Base-by-base conservation (phyloP, 1,140 invertebrate species). In the Drosophila ambigua region DNA sequence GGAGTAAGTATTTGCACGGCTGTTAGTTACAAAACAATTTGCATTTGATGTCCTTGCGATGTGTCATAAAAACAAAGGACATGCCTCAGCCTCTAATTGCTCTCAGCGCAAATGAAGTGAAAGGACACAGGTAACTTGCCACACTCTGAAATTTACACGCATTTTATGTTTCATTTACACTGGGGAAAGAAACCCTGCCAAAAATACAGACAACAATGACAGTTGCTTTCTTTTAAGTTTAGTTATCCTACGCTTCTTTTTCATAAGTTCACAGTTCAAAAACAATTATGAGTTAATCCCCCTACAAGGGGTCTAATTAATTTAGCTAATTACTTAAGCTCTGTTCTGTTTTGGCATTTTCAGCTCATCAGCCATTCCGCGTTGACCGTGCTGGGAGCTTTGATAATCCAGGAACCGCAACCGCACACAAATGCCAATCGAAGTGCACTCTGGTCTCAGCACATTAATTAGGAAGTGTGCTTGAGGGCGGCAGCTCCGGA, bases 391-490 rank as follows among this genome's bases (percentile, higher is more conserved):
- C 35, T 48, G 31, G 28, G 15, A 71, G 39, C 15, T 39, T 48
- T 48, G 41, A 24, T 7, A 9, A 4, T 2, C 35, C 16, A 41
- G 13, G 8, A 11, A 1, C 2, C 26, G 2, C 35, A 44, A 26
- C 52, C 35, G n/a, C 50, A 67, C 26, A 20, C 23, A 48, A 52
- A 23, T 48, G 41, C 6, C 16, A 71, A 54, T 66, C 20, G 51
- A 75, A 61, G 55, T 71, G 57, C 50, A 52, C 41, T 43, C 7
- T 55, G 35, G 9, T 15, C 6, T 46, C 43, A 45, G 35, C 51
- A 62, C 73, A 78, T 87, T 87, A 81, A 87, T 75, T 78, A 87
- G 62, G 45, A 64, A 52, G 53, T 45, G 39, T 49, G 43, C 9
- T 52, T 13, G 31, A 15, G 48, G 50, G n/a, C 11, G 28, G 24